Conservation (phyloP, 2,797 vertebrate species). For the Aldrovandia affinis region DNA sequence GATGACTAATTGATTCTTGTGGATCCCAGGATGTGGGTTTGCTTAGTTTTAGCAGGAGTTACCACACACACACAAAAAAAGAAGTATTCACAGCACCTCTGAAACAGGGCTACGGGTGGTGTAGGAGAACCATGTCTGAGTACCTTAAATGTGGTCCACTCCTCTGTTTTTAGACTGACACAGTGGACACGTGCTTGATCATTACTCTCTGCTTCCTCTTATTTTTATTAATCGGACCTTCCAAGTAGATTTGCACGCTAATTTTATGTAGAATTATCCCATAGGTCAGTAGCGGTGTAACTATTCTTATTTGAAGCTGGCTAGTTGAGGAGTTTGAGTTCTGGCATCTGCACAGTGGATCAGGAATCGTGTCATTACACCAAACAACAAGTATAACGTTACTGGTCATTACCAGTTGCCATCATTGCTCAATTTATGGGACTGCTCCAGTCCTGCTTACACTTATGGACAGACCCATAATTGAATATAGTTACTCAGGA, state of each 20-base stretch:
- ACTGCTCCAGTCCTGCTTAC: not conserved
- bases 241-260: not conserved
- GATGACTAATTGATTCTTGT: constrained; percentile 17
- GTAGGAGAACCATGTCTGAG: not conserved
- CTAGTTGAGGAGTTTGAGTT: not conserved
- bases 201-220: not conserved
- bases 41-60: not conserved
- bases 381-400: constrained; percentile 6
- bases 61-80: not conserved
- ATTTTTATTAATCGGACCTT: not conserved
- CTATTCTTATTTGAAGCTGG: not conserved
- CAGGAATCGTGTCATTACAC: not conserved
- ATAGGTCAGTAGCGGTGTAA: not conserved
- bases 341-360: not conserved
- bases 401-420: not conserved
- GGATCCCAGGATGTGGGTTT: not conserved
- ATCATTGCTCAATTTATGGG: not conserved
- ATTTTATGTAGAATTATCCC: not conserved
- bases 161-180: not conserved
- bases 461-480: not conserved
- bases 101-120: not conserved
- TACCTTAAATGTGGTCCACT: too few species aligned
- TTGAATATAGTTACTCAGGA: not conserved
- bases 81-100: not conserved
- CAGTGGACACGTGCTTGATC: not conserved